A percentile compares a stretch with the other conserved stretches of the same genome.
Evolutionary conservation across 2,797 vertebrate genomes (phyloP).

Genomic region (Tokudaia tokunoshimensis): DNA sequence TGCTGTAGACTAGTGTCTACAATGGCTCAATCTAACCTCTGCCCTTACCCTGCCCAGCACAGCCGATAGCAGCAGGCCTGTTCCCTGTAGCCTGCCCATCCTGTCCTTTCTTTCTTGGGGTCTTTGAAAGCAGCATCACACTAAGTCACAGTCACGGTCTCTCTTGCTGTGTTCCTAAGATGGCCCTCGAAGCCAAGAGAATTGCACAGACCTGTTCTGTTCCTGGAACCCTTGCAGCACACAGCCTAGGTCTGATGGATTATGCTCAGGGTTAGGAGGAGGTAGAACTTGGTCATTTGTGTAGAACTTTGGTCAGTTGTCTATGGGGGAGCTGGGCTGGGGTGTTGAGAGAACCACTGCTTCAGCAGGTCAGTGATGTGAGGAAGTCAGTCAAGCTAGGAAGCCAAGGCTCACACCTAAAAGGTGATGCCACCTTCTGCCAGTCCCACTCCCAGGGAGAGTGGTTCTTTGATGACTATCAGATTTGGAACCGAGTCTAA

Average conservation of each 20-base stretch:
- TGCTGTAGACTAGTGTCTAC: neutral
- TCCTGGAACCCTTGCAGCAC: neutral
- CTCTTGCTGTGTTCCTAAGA: neutral
- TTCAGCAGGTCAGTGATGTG: neutral
- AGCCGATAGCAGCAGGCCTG: neutral
- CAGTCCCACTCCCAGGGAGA: neutral
- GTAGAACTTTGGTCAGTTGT: neutral
- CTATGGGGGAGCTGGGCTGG: accelerated
- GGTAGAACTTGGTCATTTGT: neutral
- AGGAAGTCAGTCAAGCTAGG: neutral
- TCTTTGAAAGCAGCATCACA: neutral
- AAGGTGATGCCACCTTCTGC: neutral
- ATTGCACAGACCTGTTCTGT: neutral
- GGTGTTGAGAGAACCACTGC: neutral
- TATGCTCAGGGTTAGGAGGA: neutral
- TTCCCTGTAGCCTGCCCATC: accelerated
- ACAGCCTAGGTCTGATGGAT: neutral
- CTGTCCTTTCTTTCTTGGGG: neutral
- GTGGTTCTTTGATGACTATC: neutral
- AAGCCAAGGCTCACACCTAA: no score
- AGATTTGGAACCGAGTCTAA: neutral
- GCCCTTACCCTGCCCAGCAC: neutral
- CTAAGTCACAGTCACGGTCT: neutral
- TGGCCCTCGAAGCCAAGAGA: neutral
- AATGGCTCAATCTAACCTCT: no score